Conservation (phyloP, 1,140 invertebrate species). For the Plutomurus gul region DNA sequence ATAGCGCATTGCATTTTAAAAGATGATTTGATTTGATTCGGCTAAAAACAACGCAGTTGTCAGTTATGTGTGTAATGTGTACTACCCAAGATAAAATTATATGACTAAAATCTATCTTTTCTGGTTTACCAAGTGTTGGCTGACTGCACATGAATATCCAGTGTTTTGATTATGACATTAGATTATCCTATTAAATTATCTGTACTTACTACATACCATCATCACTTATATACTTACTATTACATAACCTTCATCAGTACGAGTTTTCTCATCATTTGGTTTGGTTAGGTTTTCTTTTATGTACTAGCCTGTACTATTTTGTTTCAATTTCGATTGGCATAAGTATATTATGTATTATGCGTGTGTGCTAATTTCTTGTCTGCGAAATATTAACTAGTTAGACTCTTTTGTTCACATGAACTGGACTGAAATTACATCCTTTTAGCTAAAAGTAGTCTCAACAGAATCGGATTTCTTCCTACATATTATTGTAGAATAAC, state of each 20-base stretch:
- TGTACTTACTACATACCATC: not conserved
- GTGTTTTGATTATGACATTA: slow-evolving; percentile 14
- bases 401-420: not conserved
- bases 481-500: slow-evolving; percentile 13
- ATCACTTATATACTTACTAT: not conserved
- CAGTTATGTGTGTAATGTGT: not conserved
- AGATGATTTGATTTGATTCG: slow-evolving; percentile 6
- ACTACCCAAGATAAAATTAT: slow-evolving; percentile 3
- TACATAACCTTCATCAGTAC: slow-evolving; percentile 14
- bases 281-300: slow-evolving; percentile 10
- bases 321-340: not conserved
- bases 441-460: slow-evolving; percentile 18
- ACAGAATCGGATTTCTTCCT: slow-evolving; percentile 3
- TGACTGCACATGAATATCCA: slow-evolving; percentile 26
- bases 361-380: not conserved
- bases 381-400: not conserved
- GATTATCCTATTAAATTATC: not conserved
- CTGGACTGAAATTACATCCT: slow-evolving; percentile 14
- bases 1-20: not conserved
- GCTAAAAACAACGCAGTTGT: not conserved
- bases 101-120: slow-evolving; percentile 7
- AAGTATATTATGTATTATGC: not conserved
- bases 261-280: slow-evolving; percentile 5
- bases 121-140: slow-evolving; percentile 11
- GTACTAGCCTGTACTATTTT: not conserved